Evolutionary conservation across 2,888 invertebrate genomes (phyloP).

Genomic region (Drosophila antonietae): DNA sequence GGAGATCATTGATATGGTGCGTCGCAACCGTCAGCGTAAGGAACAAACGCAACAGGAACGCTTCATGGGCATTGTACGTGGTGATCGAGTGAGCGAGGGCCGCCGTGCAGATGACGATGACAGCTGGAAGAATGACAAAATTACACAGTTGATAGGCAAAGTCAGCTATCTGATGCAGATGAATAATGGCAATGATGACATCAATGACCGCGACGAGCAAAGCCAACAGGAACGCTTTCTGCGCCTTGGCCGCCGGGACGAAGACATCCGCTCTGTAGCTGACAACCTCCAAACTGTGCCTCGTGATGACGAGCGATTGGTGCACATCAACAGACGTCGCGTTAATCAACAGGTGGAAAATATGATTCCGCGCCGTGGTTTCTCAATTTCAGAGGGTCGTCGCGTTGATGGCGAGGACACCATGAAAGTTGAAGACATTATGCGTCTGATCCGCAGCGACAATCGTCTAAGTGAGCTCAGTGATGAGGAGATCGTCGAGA

Average conservation of each 20-base stretch:
- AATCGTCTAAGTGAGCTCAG: constrained; percentile 44
- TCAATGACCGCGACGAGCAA: constrained; percentile 21
- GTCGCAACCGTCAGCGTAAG: constrained; percentile 24
- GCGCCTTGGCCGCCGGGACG: constrained; percentile 11
- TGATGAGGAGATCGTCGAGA: constrained; percentile 62
- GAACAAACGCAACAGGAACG: constrained; percentile 18
- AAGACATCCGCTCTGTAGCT: neutral
- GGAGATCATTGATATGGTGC: constrained; percentile 50
- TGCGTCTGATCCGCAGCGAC: constrained; percentile 52
- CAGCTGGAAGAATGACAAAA: constrained; percentile 12
- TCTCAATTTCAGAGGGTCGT: constrained; percentile 56
- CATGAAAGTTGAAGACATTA: constrained; percentile 48
- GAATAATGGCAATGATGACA: constrained; percentile 45
- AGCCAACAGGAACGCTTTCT: constrained; percentile 10
- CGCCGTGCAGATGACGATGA: constrained; percentile 36
- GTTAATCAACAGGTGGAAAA: constrained; percentile 39
- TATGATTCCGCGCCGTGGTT: constrained; percentile 30
- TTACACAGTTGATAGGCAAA: constrained; percentile 3
- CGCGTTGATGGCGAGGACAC: constrained; percentile 36
- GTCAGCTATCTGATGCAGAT: constrained; percentile 12
- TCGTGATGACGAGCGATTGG: constrained; percentile 62
- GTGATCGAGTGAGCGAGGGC: constrained; percentile 33
- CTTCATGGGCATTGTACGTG: neutral
- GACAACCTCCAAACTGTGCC: constrained; percentile 44
- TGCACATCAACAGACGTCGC: constrained; percentile 63